Evolutionary conservation across 2,888 invertebrate genomes (phyloP).

Genomic region (Lampropteryx suffumata): DNA sequence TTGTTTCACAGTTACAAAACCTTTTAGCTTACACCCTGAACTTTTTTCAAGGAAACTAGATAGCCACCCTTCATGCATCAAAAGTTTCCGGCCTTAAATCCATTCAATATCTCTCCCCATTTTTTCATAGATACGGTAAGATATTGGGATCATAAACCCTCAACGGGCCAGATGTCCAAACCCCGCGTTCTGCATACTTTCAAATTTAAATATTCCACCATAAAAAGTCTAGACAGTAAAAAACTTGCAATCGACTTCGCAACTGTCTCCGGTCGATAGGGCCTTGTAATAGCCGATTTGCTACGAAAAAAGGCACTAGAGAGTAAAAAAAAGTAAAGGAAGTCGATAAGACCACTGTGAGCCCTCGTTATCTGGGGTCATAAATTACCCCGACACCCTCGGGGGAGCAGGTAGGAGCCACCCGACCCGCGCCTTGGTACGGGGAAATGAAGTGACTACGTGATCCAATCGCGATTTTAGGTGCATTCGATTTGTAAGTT

Average conservation of each 20-base stretch:
- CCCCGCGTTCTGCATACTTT: slow-evolving; percentile 34
- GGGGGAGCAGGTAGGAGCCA: slow-evolving; percentile 69
- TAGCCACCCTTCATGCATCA: no score
- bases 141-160: slow-evolving; percentile 26
- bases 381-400: slow-evolving; percentile 79
- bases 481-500: slow-evolving; percentile 70
- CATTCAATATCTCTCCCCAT: neutral
- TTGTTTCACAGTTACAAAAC: no score
- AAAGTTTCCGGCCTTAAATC: no score
- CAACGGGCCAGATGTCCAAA: slow-evolving; percentile 32
- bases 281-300: slow-evolving; percentile 71
- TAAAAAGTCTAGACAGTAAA: slow-evolving; percentile 53
- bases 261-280: slow-evolving; percentile 67
- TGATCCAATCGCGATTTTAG: slow-evolving; percentile 81
- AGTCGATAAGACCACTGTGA: slow-evolving; percentile 78
- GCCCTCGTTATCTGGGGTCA: slow-evolving; percentile 80
- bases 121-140: slow-evolving; percentile 1
- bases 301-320: slow-evolving; percentile 71
- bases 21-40: no score
- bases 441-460: slow-evolving; percentile 79
- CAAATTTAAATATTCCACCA: slow-evolving; percentile 38
- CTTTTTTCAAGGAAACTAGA: no score
- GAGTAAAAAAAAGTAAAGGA: slow-evolving; percentile 70
- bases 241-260: slow-evolving; percentile 43
- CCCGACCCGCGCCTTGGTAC: slow-evolving; percentile 45